Base-by-base conservation (phyloP, 1,140 invertebrate species). In the Meteorus sp. region DNA sequence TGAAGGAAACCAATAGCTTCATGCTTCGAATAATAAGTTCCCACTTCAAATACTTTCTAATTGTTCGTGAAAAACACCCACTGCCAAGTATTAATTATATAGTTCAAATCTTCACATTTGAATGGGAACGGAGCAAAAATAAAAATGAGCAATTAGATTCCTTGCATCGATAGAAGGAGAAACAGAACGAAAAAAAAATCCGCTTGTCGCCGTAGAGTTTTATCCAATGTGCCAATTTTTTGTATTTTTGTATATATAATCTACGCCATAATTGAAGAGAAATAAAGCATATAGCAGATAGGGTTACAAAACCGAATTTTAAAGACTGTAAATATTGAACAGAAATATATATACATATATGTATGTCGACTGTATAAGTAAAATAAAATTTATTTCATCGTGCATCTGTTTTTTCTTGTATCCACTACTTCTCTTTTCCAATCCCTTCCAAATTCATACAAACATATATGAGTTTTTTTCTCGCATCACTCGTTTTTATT, bases 241-340 rank as follows among this genome's bases (percentile, higher is more conserved):
- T 72, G 65, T 76, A 76, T 69, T 75, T 75, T 76, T 78, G 73
- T 76, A 76, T 45, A 76, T 71, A 75, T 8, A 35, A 64, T 61
- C 37, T 8, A 50, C 56, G 44, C 44, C 39, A 45, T 37, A 44
- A 8, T 44, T 2, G 15, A 44, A 11, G 31, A 13, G 35, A 41
- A 37, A 15, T 44, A 56, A 37, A 13, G 48, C 9, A 19, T 57
- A 31, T 31, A n/a, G 29, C 11, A 29, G 23, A 17, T 27, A 13
- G 43, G 20, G 41, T 45, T 35, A 19, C 31, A 41, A 22, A 44
- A 19, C 20, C 55, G 23, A 37, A 37, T 35, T 39, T 53, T 31
- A 41, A 50, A 57, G 44, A 57, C 20, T 62, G 60, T 62, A 62
- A 29, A 62, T 62, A 62, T 17, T 56, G 53, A 56, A 56, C 53